phyloP scores from a whole-genome alignment of 2,113 vertebrate species.

The Poecilia latipinna region DNA sequence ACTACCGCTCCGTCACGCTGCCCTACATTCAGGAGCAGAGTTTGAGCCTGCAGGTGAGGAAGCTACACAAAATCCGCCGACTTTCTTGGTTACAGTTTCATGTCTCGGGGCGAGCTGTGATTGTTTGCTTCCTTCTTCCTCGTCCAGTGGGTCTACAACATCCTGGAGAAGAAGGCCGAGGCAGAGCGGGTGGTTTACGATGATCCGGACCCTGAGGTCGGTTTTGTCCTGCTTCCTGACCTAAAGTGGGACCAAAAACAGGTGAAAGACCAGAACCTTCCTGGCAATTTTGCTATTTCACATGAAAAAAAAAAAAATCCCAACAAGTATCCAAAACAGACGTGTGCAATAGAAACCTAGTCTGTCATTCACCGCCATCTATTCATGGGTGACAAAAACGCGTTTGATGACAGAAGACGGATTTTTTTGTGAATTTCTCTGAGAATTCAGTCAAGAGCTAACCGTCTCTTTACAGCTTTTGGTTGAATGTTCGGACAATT shows the following conservation, averaged over 20 bases:
- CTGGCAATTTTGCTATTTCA: not conserved
- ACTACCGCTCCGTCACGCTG: conserved; percentile 86
- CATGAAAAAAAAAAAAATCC: too few relatives aligned
- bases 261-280: conserved; percentile 72
- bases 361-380: too few relatives aligned
- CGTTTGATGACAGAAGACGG: too few relatives aligned
- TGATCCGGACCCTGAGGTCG: conserved; percentile 84
- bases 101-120: not conserved
- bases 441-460: too few relatives aligned
- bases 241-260: conserved; percentile 98
- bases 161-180: conserved; percentile 96
- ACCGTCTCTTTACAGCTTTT: too few relatives aligned
- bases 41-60: conserved; percentile 90
- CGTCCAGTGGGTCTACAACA: conserved; percentile 94
- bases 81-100: not conserved
- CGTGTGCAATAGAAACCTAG: too few relatives aligned
- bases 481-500: too few relatives aligned
- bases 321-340: too few relatives aligned
- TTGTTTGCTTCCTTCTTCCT: not conserved
- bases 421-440: too few relatives aligned
- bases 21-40: conserved; percentile 88
- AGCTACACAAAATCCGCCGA: too few relatives aligned
- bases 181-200: conserved; percentile 88
- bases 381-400: too few relatives aligned
- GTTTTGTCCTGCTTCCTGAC: conserved; percentile 94